Evolutionary conservation across 2,113 vertebrate species (phyloP), one percentile per base, ranked within the genome.

Genomic region (Ascaphus truei): DNA sequence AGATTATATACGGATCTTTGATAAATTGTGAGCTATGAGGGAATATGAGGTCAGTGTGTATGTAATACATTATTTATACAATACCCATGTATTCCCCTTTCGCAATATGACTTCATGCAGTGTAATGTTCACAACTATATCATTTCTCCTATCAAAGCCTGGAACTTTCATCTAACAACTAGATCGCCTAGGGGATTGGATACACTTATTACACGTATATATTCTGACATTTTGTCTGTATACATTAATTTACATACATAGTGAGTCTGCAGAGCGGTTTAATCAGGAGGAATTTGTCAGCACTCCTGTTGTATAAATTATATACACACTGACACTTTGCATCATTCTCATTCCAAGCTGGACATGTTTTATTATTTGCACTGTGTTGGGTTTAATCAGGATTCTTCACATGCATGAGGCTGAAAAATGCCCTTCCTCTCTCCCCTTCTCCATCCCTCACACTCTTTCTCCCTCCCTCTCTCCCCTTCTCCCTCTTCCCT

Each of bases 211-310:
- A 45, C 34, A 26, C 30, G 58, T 71, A 71, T 71, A 71, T 47
- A 71, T 60, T 71, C 56, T 71, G 67, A 71, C 67, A 71, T 71
- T 61, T 45, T 71, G 67, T 71, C 67, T 71, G 67, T 71, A 71
- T 71, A 71, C 67, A 71, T 71, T 71, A 71, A 71, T 71, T 61
- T 52, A 43, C 57, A 41, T 33, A 71, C 61, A 39, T 45, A 52
- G 56, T 37, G 31, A 50, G 45, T 47, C 67, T 71, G 67, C 67
- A 36, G 56, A 71, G 67, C 60, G 31, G 67, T 71, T 71, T 71
- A 71, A 71, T 71, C 67, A 71, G 67, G 45, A 52, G 67, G 56
- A 61, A 71, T 71, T 71, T 71, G 61, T 71, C 67, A 59, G 39
- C 65, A 47, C 64, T 68, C 43, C 66, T 68, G 56, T 50, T 71